Percentiles rank a stretch among this genome's conserved stretches.
These are phyloP conservation scores for Lipotes vexillifer DNA, from an alignment of 2,113 vertebrate genomes.

Conservation along the genomic window DNA sequence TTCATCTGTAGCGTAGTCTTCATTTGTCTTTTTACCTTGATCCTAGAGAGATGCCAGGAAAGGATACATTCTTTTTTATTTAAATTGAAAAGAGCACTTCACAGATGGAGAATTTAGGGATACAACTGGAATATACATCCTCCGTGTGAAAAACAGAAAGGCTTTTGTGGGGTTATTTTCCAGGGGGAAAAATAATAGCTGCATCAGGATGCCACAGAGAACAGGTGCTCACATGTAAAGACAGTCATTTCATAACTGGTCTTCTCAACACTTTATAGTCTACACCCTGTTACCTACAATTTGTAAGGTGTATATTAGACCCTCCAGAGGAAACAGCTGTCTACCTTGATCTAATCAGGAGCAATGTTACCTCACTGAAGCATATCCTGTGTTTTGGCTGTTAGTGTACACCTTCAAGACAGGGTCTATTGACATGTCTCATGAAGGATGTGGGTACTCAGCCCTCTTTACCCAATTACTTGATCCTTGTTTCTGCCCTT, in stretches of 20 bases:
- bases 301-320: background rate
- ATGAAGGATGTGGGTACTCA: background rate
- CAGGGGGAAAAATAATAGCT: background rate
- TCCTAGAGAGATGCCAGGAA: slow-evolving; percentile 43
- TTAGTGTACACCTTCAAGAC: background rate
- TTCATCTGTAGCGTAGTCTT: slow-evolving; percentile 58
- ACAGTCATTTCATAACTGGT: background rate
- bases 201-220: background rate
- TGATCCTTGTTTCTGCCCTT: background rate
- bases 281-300: background rate
- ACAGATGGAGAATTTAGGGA: background rate
- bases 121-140: background rate
- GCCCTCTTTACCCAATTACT: background rate
- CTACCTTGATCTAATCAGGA: background rate
- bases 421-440: background rate
- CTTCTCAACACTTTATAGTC: background rate
- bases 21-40: slow-evolving; percentile 58
- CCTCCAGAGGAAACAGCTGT: background rate
- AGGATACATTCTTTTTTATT: slow-evolving; percentile 35
- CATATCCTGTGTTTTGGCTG: background rate
- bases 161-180: background rate
- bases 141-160: background rate
- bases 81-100: background rate
- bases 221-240: background rate
- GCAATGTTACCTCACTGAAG: background rate